Evolutionary conservation across 1,140 invertebrate genomes (phyloP), one percentile per base, ranked within the genome.

Genomic region (Drosophila athabasca): DNA sequence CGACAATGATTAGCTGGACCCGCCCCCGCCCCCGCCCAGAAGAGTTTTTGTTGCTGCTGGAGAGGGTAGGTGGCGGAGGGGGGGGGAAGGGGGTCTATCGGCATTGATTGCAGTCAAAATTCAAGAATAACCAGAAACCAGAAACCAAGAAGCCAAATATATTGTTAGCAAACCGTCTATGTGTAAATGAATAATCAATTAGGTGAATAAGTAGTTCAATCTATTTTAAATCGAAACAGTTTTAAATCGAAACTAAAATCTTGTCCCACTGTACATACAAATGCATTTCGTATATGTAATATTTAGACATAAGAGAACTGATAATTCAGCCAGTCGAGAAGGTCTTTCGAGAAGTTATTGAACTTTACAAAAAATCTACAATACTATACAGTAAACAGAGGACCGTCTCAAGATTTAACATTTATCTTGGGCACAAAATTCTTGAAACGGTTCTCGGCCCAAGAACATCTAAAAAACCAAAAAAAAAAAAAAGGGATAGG

Each of bases 151-250:
- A 85, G 83, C 83, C 82, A 85, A 85, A 85, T 19, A 71, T 76
- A 76, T 76, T 76, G 71, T 76, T 76, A 74, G 71, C 52, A 59
- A 74, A 19, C 31, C 60, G 75, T 57, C 52, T 13, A 74, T 51
- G 45, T 85, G 82, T 81, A 85, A 61, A 79, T 61, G 57, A 82
- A 67, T 62, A 58, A 29, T 67, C 51, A 87, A 39, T 55, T 88
- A 87, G 87, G 83, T 87, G 87, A 78, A 76, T 82, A 87, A 82
- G 82, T 85, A 67, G 81, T 84, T 84, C 76, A 84, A 79, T 24
- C 31, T 24, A 69, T 79, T 79, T 79, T 79, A 74, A 73, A 46
- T 54, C 31, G 39, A 61, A 67, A 64, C 57, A 26, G 24, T 79
- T 79, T 79, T 79, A 74, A 73, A 46, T 54, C 31, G 39, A 61